Conservation (phyloP, 2,888 invertebrate species). For the Chalcosyrphus nemorum region DNA sequence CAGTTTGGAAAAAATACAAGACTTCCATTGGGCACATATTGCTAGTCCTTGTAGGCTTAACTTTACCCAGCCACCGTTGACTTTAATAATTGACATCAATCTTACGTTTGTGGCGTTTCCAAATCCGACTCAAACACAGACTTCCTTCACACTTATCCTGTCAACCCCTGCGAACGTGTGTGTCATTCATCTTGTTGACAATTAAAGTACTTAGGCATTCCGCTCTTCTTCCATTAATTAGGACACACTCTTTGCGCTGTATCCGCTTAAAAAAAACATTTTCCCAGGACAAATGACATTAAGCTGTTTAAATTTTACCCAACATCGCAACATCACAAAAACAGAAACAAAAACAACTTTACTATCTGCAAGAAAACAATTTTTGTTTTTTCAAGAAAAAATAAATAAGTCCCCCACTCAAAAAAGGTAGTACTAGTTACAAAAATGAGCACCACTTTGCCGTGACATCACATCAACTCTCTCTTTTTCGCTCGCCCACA, state of each 20-base stretch:
- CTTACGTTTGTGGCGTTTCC: slow-evolving; percentile 7
- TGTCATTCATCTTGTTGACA: slow-evolving; percentile 44
- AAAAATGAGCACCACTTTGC: slow-evolving; percentile 69
- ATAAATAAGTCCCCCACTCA: slow-evolving; percentile 14
- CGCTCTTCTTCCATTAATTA: slow-evolving; percentile 51
- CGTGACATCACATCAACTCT: slow-evolving; percentile 63
- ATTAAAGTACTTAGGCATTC: slow-evolving; percentile 14
- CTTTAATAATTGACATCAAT: slow-evolving; percentile 17
- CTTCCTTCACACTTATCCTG: background rate
- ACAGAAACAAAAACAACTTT: slow-evolving; percentile 9
- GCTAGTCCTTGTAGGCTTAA: too few relatives aligned
- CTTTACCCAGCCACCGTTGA: background rate
- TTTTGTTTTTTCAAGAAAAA: background rate
- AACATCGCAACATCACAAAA: too few relatives aligned
- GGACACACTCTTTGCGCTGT: slow-evolving; percentile 27
- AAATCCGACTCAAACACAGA: slow-evolving; percentile 10
- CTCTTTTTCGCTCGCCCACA: slow-evolving; percentile 5
- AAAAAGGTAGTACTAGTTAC: slow-evolving; percentile 31
- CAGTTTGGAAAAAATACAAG: too few relatives aligned
- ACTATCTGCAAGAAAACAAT: slow-evolving; percentile 19
- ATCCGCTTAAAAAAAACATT: slow-evolving; percentile 46
- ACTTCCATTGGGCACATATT: too few relatives aligned
- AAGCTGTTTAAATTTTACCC: slow-evolving; percentile 55
- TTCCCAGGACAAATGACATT: slow-evolving; percentile 46
- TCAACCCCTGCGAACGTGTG: background rate